phyloP scores from a whole-genome alignment of 2,113 vertebrate species.

The Crotalus tigris region DNA sequence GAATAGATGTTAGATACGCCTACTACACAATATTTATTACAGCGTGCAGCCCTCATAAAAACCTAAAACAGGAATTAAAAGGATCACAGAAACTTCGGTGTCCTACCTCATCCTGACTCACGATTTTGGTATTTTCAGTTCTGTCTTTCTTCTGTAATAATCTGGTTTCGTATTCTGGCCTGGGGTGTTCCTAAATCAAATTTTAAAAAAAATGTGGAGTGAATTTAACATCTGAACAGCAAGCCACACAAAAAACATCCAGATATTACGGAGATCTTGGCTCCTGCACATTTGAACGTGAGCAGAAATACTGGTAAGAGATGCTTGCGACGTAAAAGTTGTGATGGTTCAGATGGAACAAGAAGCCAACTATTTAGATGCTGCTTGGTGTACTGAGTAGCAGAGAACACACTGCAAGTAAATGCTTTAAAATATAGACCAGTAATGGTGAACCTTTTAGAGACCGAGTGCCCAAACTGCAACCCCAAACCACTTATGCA shows the following conservation, averaged over 20 bases:
- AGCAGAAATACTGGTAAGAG: constrained; percentile 6
- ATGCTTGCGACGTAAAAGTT: constrained; percentile 19
- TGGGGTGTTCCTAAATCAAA: constrained; percentile 82
- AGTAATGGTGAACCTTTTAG: too few species aligned
- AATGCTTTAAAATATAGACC: not conserved
- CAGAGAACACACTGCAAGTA: constrained; percentile 49
- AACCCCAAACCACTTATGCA: too few species aligned
- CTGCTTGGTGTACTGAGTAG: constrained; percentile 63
- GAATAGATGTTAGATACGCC: not conserved
- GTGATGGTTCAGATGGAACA: constrained; percentile 42
- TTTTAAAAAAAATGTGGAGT: not conserved
- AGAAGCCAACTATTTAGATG: constrained; percentile 66
- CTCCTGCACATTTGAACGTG: constrained; percentile 10
- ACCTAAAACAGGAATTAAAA: not conserved
- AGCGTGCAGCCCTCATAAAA: not conserved
- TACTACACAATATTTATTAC: not conserved
- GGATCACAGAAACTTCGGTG: too few species aligned
- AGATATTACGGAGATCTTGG: not conserved
- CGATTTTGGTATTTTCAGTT: constrained; percentile 67
- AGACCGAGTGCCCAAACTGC: too few species aligned
- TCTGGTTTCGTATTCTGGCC: constrained; percentile 90
- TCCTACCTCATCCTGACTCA: constrained; percentile 76
- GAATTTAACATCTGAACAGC: not conserved
- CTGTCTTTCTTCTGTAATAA: constrained; percentile 85
- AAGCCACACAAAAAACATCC: constrained; percentile 8